Evolutionary conservation across 2,888 invertebrate genomes (phyloP).

Genomic region (Branchipolynoe longqiensis): DNA sequence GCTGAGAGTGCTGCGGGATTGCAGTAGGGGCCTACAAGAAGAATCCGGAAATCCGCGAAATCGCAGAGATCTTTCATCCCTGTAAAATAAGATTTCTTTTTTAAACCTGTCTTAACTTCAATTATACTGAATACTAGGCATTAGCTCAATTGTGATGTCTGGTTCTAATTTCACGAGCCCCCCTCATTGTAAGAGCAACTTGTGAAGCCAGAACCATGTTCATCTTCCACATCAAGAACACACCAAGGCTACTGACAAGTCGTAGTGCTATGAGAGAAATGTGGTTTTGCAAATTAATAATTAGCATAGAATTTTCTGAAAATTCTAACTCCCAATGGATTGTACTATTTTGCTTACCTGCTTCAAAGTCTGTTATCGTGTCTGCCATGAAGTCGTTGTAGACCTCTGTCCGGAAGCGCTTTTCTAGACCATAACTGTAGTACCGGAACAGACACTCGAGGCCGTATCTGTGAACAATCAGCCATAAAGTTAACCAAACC

Average conservation of each 20-base stretch:
- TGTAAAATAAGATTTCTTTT: too few species aligned
- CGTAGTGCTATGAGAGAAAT: conserved; percentile 30
- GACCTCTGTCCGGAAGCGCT: conserved; percentile 95
- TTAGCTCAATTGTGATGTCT: too few species aligned
- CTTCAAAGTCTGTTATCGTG: conserved; percentile 93
- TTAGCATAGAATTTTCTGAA: too few species aligned
- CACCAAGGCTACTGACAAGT: background rate
- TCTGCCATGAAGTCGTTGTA: conserved; percentile 98
- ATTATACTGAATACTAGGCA: too few species aligned
- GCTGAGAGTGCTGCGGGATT: too few species aligned
- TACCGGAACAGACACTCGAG: conserved; percentile 92
- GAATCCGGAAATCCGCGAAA: too few species aligned
- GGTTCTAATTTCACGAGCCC: background rate
- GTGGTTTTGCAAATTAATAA: too few species aligned
- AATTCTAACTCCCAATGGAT: too few species aligned
- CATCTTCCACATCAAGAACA: conserved; percentile 29
- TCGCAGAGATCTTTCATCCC: too few species aligned
- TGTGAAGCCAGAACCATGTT: background rate
- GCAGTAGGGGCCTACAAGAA: too few species aligned
- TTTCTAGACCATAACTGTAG: conserved; percentile 98
- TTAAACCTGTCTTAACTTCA: too few species aligned
- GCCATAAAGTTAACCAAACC: too few species aligned
- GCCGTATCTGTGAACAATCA: conserved; percentile 83
- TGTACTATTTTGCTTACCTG: conserved; percentile 86
- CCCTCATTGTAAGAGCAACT: background rate